Conservation (phyloP, 2,888 invertebrate species). For the Campoletis raptor region DNA sequence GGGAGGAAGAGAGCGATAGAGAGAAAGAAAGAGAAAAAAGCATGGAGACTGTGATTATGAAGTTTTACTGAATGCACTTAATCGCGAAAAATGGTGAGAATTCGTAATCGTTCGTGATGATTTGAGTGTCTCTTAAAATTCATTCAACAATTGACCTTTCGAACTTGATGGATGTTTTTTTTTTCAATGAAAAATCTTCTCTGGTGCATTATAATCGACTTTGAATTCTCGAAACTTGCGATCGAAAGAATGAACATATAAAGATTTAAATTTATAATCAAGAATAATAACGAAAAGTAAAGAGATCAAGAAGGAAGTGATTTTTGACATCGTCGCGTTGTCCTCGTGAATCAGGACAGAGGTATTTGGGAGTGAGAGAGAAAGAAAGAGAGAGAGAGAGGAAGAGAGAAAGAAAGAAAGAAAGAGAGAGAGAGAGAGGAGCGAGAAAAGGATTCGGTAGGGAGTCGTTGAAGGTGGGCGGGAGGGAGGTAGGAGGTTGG, state of each 20-base stretch:
- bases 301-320: neutral
- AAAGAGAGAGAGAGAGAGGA: slow-evolving; percentile 58
- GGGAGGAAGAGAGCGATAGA: slow-evolving; percentile 8
- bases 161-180: neutral
- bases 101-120: neutral
- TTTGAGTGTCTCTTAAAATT: neutral
- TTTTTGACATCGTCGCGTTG: slow-evolving; percentile 30
- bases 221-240: neutral
- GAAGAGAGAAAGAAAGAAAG: slow-evolving; percentile 31
- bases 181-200: neutral
- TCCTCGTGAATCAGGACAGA: slow-evolving; percentile 49
- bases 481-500: slow-evolving; percentile 62
- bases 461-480: slow-evolving; percentile 52
- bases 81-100: neutral
- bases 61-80: neutral
- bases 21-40: slow-evolving; percentile 15
- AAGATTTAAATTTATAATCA: neutral
- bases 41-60: neutral
- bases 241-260: neutral
- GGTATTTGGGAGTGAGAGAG: slow-evolving; percentile 39
- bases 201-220: neutral
- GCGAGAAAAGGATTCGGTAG: slow-evolving; percentile 66
- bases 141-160: neutral
- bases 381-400: slow-evolving; percentile 47
- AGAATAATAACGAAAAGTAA: neutral